Base-by-base conservation (phyloP, 1,140 invertebrate genomes). In the Drosophila pandora region DNA sequence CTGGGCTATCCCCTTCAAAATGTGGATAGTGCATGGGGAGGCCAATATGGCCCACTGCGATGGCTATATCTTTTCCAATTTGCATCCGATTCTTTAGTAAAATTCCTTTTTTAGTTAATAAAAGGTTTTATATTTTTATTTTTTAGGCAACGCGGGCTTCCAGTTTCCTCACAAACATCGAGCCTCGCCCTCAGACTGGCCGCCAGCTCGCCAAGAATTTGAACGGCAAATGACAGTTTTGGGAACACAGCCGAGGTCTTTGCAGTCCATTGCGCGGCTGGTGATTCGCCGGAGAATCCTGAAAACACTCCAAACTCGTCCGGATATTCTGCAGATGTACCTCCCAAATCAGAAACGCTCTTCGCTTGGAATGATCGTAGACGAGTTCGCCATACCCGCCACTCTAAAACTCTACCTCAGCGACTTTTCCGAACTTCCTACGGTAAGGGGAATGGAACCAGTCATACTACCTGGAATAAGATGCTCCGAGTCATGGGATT, bases 361-460 rank as follows among this genome's bases (percentile, higher is more conserved):
- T 2, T 81, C 77, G n/a, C 55, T 91, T 28, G 65, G 64, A 2
- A 59, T 54, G 28, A 79, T 91, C 9, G 59, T 85, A 6, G 76
- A 90, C 23, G 77, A 88, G 39, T 85, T 58, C 60, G 69, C 45
- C 32, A 72, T 91, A 32, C 90, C 90, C 3, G 52, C 23, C 17
- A 64, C 65, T 5, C 34, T 91, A 6, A 89, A 91, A 57, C 58
- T 45, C 50, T 91, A 84, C 60, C 58, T 91, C 21, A 75, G 71
- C 47, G 72, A 91, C 8, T 91, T 81, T 54, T 47, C 65, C 17
- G 90, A 91, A 30, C 49, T 90, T 58, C 59, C 88, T 4, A 50
- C 12, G 10, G 47, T 90, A n/a, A 32, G 37, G 32, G 53, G 45
- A 9, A 32, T 43, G 1, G 59, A 77, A 13, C 34, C 32, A 30